Evolutionary conservation across 2,888 invertebrate species (phyloP).

Genomic region (Lacanobia oleracea): DNA sequence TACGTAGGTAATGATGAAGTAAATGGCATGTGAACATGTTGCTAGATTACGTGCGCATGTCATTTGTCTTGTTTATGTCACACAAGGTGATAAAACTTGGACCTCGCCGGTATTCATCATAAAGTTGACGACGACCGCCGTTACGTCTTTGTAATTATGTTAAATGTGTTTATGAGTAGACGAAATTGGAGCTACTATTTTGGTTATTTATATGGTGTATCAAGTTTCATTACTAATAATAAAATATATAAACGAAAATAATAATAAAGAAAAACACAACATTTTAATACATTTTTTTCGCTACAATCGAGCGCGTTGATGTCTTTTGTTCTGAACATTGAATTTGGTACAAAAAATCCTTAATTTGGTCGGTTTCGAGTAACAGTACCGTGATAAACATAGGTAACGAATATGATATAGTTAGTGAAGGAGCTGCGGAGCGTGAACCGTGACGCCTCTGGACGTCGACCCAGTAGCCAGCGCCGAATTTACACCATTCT

Average conservation of each 20-base stretch:
- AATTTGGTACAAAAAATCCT: conserved; percentile 36
- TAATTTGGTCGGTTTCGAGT: conserved; percentile 23
- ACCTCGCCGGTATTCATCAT: conserved; percentile 14
- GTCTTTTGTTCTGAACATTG: conserved; percentile 68
- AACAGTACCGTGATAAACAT: conserved; percentile 50
- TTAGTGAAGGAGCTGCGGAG: conserved; percentile 65
- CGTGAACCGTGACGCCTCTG: conserved; percentile 76
- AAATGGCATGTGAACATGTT: conserved; percentile 54
- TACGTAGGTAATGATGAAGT: conserved; percentile 37
- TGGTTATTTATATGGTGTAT: conserved; percentile 1
- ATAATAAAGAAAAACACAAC: too few relatives aligned
- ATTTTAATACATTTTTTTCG: background rate
- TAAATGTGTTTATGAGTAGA: conserved; percentile 17
- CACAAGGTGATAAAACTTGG: conserved; percentile 31
- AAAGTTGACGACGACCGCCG: background rate
- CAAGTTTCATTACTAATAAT: conserved; percentile 6
- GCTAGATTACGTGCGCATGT: conserved; percentile 29
- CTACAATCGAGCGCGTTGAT: conserved; percentile 67
- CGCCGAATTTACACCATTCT: conserved; percentile 63
- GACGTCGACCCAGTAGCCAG: conserved; percentile 73
- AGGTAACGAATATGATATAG: conserved; percentile 67
- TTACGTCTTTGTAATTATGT: conserved; percentile 1
- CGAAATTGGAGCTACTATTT: background rate
- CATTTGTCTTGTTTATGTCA: conserved; percentile 55
- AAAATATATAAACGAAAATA: background rate